Percentiles rank a stretch among this genome's conserved stretches.
Evolutionary conservation across 2,113 vertebrate species (phyloP).

Genomic region (Gobius niger): DNA sequence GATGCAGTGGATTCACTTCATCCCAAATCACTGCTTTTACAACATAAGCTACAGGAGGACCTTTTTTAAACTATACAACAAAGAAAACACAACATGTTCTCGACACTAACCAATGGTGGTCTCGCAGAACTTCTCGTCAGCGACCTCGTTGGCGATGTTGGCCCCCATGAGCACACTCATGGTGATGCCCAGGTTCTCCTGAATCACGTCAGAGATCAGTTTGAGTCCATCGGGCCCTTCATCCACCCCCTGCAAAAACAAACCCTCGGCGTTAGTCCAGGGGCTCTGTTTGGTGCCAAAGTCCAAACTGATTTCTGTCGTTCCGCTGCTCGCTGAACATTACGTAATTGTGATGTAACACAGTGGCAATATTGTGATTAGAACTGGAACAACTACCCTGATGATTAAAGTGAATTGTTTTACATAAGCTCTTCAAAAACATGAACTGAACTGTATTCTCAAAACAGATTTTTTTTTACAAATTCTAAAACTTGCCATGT

Average conservation of each 20-base stretch:
- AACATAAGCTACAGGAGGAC: no score
- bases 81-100: not conserved
- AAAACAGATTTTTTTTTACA: no score
- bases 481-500: no score
- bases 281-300: conserved; percentile 12
- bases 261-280: conserved; percentile 9
- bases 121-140: conserved; percentile 96
- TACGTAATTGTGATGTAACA: not conserved
- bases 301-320: not conserved
- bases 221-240: conserved; percentile 90
- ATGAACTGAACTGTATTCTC: no score
- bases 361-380: no score
- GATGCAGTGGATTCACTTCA: no score
- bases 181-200: conserved; percentile 85
- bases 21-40: no score
- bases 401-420: no score
- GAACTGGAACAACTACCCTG: no score
- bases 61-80: no score
- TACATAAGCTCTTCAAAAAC: no score
- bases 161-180: conserved; percentile 96
- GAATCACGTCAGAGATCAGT: conserved; percentile 96
- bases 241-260: conserved; percentile 84
- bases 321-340: not conserved
- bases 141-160: conserved; percentile 95
- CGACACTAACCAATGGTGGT: conserved; percentile 90